A percentile compares a stretch with the other conserved stretches of the same genome.
phyloP scores from a whole-genome alignment of 1,140 invertebrate species.

The Pygmarrhopalites habei region DNA sequence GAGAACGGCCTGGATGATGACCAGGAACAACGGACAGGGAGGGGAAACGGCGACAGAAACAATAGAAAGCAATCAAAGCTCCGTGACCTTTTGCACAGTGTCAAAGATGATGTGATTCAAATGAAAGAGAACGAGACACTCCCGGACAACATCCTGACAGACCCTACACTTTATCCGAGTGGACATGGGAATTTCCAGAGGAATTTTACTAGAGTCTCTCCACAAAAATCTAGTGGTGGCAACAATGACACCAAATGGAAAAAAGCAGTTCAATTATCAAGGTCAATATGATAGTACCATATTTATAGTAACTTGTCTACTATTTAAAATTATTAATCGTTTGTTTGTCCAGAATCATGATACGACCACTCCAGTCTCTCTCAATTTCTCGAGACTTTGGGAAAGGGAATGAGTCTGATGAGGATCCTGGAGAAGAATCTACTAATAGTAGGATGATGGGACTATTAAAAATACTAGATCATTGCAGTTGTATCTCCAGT shows the following conservation, averaged over 20 bases:
- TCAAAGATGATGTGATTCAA: slow-evolving; percentile 8
- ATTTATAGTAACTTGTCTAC: no score
- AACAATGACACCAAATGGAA: slow-evolving; percentile 1
- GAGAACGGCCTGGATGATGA: neutral
- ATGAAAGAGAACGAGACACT: neutral
- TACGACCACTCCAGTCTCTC: neutral
- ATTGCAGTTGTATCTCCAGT: neutral
- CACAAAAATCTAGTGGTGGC: neutral
- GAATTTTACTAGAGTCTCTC: slow-evolving; percentile 1
- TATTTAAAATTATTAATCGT: no score
- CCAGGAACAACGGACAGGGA: no score
- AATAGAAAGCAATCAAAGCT: neutral
- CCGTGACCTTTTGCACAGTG: neutral
- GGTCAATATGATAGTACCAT: no score
- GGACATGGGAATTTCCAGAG: neutral
- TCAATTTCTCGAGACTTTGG: neutral
- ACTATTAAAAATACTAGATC: neutral
- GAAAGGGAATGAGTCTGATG: neutral
- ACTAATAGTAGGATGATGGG: neutral
- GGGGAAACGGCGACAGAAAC: neutral
- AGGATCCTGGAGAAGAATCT: neutral
- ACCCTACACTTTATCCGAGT: neutral
- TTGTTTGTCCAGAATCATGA: neutral
- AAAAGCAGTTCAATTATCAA: neutral
- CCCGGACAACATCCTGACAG: neutral